Evolutionary conservation across 53 echinoderm and acorn worm genomes (phyloP).

Genomic region (Pentamera pediparva): DNA sequence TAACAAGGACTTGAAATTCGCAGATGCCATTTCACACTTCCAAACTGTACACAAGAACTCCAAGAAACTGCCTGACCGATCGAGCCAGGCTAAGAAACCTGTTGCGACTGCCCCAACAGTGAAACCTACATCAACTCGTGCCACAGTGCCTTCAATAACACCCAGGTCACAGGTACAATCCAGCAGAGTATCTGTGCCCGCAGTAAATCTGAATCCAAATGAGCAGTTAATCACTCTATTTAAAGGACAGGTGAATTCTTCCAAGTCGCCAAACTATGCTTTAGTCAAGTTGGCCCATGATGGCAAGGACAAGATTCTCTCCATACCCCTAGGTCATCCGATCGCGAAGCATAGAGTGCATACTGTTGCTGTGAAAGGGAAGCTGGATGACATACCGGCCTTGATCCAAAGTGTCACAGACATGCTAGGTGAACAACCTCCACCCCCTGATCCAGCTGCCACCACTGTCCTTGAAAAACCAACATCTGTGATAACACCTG

Average conservation of each 20-base stretch:
- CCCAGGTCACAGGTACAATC: neutral
- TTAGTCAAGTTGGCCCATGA: constrained; percentile 28
- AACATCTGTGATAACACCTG: no score
- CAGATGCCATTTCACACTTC: constrained; percentile 15
- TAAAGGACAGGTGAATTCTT: constrained; percentile 3
- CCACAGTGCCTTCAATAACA: neutral
- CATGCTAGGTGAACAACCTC: neutral
- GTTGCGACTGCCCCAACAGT: neutral
- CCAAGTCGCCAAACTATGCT: constrained; percentile 4
- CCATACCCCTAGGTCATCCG: constrained; percentile 13
- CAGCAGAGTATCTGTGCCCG: neutral
- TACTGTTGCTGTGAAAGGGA: constrained; percentile 27
- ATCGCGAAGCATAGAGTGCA: constrained; percentile 23
- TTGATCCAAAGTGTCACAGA: constrained; percentile 30
- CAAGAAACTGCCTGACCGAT: neutral
- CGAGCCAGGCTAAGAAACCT: neutral
- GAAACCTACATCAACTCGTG: neutral
- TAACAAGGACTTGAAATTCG: constrained; percentile 26
- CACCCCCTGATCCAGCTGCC: neutral
- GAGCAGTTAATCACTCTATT: constrained; percentile 30
- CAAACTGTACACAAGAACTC: neutral
- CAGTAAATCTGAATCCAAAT: neutral
- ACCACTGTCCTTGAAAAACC: neutral
- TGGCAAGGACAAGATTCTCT: constrained; percentile 27
- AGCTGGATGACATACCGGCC: constrained; percentile 22